Base-by-base conservation (phyloP, 2,797 vertebrate genomes). In the Lycodopsis pacificus region DNA sequence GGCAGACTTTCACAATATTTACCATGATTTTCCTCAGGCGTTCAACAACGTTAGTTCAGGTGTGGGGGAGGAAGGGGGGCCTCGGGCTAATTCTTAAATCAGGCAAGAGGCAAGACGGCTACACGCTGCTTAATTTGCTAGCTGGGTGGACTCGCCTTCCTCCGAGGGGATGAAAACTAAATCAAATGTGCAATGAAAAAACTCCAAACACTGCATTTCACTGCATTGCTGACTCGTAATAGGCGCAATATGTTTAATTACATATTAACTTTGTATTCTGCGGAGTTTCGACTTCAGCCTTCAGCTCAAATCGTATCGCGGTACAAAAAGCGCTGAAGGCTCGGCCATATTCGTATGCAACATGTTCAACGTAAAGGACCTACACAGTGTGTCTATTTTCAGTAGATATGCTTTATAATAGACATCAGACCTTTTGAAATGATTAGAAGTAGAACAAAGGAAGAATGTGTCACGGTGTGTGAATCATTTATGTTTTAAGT, bases 61-160 rank as follows among this genome's bases (percentile, higher is more conserved):
- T 90, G 88, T 88, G 73, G 69, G 77, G 59, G 25, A 84, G 65
- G 70, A 76, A 71, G n/a, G 32, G 3, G 57, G 77, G 5, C 27
- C 72, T 51, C 11, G 1, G 82, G 90, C 79, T 69, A 8, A 51
- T 85, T 88, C 78, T 84, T 73, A 75, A 78, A 89, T 86, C 73
- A 84, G 67, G 75, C 56, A 70, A 65, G 53, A 83, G 66, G 78
- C 66, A 71, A 71, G 81, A 88, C 8, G 63, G 73, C 80, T 79
- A 66, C 78, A 89, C 59, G 17, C 80, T 82, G 72, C 85, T 87
- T 87, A 89, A 92, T 93, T 93, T 93, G 66, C 85, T 80, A 91
- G 88, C 75, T 90, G 86, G 76, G 54, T 91, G 83, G 88, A 71
- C 83, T 73, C 30, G 3, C 68, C 83, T 76, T 87, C 48, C 85